Conservation (phyloP, 2,797 vertebrate genomes). For the Sebastes diploproa region DNA sequence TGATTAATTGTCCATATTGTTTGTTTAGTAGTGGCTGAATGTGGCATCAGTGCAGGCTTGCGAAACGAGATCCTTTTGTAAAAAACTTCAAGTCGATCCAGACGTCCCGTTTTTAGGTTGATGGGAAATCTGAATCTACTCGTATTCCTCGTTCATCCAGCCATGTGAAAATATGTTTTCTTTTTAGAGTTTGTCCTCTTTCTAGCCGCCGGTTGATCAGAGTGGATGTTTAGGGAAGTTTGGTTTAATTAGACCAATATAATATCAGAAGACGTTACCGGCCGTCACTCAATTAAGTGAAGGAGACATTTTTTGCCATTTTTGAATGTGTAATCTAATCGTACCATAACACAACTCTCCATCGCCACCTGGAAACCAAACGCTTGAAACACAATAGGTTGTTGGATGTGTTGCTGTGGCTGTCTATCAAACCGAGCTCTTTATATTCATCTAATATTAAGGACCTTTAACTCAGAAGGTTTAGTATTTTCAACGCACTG, state of each 20-base stretch:
- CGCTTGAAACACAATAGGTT: slow-evolving; percentile 65
- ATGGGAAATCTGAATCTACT: slow-evolving; percentile 60
- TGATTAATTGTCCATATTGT: slow-evolving; percentile 70
- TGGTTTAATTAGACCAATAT: slow-evolving; percentile 37
- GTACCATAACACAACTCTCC: slow-evolving; percentile 49
- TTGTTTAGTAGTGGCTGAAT: slow-evolving; percentile 53
- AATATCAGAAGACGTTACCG: slow-evolving; percentile 49
- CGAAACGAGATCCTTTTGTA: slow-evolving; percentile 63
- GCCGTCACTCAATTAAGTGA: slow-evolving; percentile 48
- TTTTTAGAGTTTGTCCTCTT: slow-evolving; percentile 52
- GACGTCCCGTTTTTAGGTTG: slow-evolving; percentile 34
- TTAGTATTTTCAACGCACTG: slow-evolving; percentile 60
- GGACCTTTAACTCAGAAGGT: slow-evolving; percentile 69
- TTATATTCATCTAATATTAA: slow-evolving; percentile 76
- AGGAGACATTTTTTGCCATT: slow-evolving; percentile 25
- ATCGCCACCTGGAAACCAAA: slow-evolving; percentile 65
- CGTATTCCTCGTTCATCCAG: slow-evolving; percentile 58
- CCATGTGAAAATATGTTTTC: slow-evolving; percentile 59
- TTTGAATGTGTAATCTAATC: slow-evolving; percentile 69
- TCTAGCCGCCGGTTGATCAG: slow-evolving; percentile 57
- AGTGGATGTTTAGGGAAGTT: slow-evolving; percentile 56
- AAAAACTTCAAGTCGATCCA: slow-evolving; percentile 62
- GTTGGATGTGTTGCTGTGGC: slow-evolving; percentile 65
- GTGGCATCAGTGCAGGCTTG: slow-evolving; percentile 68
- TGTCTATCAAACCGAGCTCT: slow-evolving; percentile 69